Base-by-base conservation (phyloP, 1,140 invertebrate species). In the Trinorchestia longiramus region DNA sequence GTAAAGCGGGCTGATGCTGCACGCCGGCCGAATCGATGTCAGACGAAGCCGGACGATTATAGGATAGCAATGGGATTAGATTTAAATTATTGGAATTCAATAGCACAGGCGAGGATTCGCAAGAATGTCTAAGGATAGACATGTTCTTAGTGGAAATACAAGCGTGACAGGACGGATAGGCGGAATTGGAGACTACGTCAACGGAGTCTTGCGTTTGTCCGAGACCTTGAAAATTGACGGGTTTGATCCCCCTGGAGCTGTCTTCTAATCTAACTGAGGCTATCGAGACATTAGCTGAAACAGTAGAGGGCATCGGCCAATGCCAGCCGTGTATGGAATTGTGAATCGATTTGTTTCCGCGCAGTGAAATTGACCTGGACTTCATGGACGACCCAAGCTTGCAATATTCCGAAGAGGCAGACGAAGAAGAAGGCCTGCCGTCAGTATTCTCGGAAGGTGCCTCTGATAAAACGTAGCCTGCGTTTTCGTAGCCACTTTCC, bases 21-120 rank as follows among this genome's bases (percentile, higher is more conserved):
- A 41, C 23, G 87, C 36, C 87, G 6, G 47, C 47, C 36, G 43
- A 90, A 90, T 90, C 88, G 88, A 90, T 90, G 41, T 90, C 88
- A 90, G 88, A 41, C 88, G n/a, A 3, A 42, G 88, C 88, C n/a
- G 8, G 88, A 28, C 88, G 88, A 90, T 90, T 90, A 90, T 90
- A 90, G 88, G 88, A 90, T 41, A 90, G 88, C 88, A 90, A 90
- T 90, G 88, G 88, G 88, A 90, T 90, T 90, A 90, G 88, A 90
- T 90, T 90, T 90, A 90, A 90, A 90, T 90, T 90, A 90, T 90
- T 90, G 88, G 88, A 90, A 90, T 90, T 90, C 88, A 90, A 90
- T 90, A 90, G 88, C 41, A 90, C 88, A 90, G 88, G 88, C 88
- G 88, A 90, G 88, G 88, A 41, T 28, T 90, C 88, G 88, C 88